Evolutionary conservation across 1,140 invertebrate species (phyloP).

Genomic region (Drosophila orena): DNA sequence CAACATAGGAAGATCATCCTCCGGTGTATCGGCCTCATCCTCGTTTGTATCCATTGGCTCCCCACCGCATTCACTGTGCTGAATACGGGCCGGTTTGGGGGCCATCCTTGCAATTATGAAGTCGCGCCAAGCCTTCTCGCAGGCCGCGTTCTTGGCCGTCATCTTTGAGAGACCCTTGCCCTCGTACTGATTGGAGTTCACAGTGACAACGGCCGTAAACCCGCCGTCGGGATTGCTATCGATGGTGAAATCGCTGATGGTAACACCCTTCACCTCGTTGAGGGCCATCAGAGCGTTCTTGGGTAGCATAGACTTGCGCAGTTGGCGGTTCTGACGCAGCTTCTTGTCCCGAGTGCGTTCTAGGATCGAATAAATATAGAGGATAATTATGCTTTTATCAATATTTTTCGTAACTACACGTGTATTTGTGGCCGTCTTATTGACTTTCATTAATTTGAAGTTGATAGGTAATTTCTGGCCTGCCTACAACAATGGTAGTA

Average conservation of each 20-base stretch:
- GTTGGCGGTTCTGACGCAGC: constrained; percentile 88
- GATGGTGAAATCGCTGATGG: constrained; percentile 80
- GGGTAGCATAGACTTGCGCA: constrained; percentile 89
- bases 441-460: no score
- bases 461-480: no score
- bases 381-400: no score
- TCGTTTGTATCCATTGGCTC: constrained; percentile 54
- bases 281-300: constrained; percentile 95
- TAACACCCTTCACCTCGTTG: constrained; percentile 90
- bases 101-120: constrained; percentile 89
- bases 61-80: no score
- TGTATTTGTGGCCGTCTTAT: no score
- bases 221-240: constrained; percentile 69
- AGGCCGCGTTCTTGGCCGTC: constrained; percentile 88
- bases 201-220: constrained; percentile 77
- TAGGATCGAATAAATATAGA: constrained; percentile 6
- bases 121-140: constrained; percentile 90
- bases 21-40: constrained; percentile 65
- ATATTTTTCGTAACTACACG: no score
- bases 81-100: constrained; percentile 67
- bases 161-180: constrained; percentile 85
- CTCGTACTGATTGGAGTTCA: constrained; percentile 77
- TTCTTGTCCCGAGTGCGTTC: constrained; percentile 86
- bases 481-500: no score
- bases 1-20: constrained; percentile 89